These are phyloP conservation scores for Hybognathus amarus DNA, from an alignment of 2,797 vertebrate species.

Conservation along the genomic window DNA sequence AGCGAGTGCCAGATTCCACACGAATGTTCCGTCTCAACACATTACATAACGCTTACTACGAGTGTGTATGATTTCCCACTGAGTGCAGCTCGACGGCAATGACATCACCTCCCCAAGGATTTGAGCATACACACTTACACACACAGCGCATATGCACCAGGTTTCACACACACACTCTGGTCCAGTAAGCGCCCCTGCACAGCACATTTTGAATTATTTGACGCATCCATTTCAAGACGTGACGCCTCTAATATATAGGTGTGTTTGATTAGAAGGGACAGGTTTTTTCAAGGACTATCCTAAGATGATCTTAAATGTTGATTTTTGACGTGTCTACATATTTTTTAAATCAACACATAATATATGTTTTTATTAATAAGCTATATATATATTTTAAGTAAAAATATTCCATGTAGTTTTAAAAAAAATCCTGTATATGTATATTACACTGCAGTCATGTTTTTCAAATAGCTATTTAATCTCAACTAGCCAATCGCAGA, in stretches of 20 bases:
- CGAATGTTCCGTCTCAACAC: constrained; percentile 63
- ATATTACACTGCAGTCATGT: neutral
- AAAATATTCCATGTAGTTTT: neutral
- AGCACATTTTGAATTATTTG: constrained; percentile 2
- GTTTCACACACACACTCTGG: constrained; percentile 41
- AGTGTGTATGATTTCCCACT: constrained; percentile 63
- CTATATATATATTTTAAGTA: neutral
- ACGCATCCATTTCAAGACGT: neutral
- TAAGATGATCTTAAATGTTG: neutral
- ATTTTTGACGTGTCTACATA: fast-evolving
- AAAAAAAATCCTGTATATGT: neutral
- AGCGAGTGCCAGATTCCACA: constrained; percentile 49
- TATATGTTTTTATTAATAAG: too few species aligned
- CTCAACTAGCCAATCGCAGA: neutral
- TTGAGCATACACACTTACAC: constrained; percentile 45
- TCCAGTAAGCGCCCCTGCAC: neutral
- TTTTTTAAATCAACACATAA: neutral
- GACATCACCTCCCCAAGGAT: constrained; percentile 76
- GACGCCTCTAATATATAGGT: neutral
- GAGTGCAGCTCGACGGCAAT: constrained; percentile 75
- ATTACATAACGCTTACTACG: constrained; percentile 79
- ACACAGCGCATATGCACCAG: constrained; percentile 62
- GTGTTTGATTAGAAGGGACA: neutral
- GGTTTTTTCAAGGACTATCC: neutral
- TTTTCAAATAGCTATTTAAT: neutral